A percentile compares a stretch with the other conserved stretches of the same genome.
Conservation (phyloP, 1,140 invertebrate species). For the Caenorhabditis brenneri region DNA sequence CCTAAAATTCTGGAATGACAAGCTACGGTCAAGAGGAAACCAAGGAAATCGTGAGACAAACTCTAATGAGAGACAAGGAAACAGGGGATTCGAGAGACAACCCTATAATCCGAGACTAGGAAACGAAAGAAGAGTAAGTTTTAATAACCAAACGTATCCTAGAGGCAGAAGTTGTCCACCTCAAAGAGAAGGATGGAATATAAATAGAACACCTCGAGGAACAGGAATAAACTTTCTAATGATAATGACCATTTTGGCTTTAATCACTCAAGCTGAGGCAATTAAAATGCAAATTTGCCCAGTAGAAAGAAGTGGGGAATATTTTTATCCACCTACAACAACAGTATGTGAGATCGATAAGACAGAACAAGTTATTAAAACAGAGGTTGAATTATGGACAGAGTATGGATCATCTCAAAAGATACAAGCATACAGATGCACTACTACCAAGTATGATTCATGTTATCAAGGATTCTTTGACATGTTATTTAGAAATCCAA, state of each 20-base stretch:
- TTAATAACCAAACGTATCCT: too few relatives aligned
- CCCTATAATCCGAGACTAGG: too few relatives aligned
- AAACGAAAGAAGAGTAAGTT: too few relatives aligned
- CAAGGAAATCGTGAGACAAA: too few relatives aligned
- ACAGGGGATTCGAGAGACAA: neutral
- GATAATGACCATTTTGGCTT: neutral
- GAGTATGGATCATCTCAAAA: neutral
- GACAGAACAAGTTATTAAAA: neutral
- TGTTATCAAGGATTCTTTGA: neutral
- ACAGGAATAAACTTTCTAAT: neutral
- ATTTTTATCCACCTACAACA: neutral
- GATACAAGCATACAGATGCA: neutral
- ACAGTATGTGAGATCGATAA: neutral
- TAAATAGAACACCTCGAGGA: neutral
- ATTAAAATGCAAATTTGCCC: neutral
- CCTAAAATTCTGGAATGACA: neutral
- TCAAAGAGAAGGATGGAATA: neutral
- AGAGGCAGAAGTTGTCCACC: neutral
- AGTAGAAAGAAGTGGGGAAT: neutral
- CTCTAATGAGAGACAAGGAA: neutral
- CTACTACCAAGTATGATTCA: neutral
- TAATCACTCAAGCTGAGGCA: neutral
- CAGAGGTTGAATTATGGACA: neutral
- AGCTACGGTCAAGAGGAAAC: neutral
- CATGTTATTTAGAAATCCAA: neutral